phyloP scores from a whole-genome alignment of 2,888 invertebrate genomes.

The Nomada ruficornis region DNA sequence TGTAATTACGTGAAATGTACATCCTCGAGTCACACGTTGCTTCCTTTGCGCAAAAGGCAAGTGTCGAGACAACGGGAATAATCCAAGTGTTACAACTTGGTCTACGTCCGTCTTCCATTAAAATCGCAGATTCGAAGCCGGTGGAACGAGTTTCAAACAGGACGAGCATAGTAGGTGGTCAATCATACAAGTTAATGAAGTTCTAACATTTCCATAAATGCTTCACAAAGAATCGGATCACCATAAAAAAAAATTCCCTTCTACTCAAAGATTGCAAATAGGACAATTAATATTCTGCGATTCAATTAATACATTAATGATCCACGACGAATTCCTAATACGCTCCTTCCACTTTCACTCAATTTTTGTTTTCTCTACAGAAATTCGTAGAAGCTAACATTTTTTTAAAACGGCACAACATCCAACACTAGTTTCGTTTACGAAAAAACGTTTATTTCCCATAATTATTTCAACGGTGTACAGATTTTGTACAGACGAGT shows the following conservation, averaged over 20 bases:
- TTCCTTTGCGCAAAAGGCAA: not conserved
- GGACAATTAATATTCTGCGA: not conserved
- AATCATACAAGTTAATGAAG: constrained; percentile 1
- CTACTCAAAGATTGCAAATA: not conserved
- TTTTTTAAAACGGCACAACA: too few relatives aligned
- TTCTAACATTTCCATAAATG: not conserved
- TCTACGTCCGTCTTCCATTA: constrained; percentile 16
- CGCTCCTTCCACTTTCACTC: not conserved
- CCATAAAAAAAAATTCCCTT: not conserved
- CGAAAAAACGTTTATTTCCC: too few relatives aligned
- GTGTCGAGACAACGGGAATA: constrained; percentile 1
- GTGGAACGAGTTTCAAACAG: constrained; percentile 18
- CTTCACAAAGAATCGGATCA: not conserved
- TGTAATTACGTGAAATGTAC: not conserved
- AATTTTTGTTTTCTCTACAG: too few relatives aligned
- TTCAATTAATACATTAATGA: not conserved
- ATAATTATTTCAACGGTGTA: too few relatives aligned
- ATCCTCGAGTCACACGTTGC: not conserved
- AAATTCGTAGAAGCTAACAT: too few relatives aligned
- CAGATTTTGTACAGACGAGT: too few relatives aligned
- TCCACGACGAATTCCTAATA: not conserved
- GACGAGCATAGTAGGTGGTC: not conserved
- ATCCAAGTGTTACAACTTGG: not conserved
- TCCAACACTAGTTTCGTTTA: too few relatives aligned
- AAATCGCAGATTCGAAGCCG: constrained; percentile 12